Base-by-base conservation (phyloP, 2,113 vertebrate species). In the Megaceryle maxima region DNA sequence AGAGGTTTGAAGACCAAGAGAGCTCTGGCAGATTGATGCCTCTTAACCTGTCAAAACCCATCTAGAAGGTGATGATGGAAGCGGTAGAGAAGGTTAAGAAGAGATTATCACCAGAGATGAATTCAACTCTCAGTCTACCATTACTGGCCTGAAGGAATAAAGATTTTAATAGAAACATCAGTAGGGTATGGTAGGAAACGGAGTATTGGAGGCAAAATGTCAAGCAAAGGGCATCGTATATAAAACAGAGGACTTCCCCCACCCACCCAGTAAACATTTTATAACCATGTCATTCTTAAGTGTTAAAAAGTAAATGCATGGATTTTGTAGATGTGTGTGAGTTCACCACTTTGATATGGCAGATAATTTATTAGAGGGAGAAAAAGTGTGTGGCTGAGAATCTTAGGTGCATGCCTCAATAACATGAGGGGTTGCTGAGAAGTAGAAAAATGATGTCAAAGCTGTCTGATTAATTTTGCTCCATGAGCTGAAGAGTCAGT, bases 31-130 rank as follows among this genome's bases (percentile, higher is more conserved):
- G 41, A 31, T 41, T 82, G 82, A 57, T 92, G 63, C 33, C 48
- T 83, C 81, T 89, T 89, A 84, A 87, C 59, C 77, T 87, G 56
- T 84, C 60, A 89, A 87, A 95, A 82, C 60, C 56, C 33, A 74
- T 25, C 50, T 84, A 55, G 68, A 94, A 91, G 53, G 41, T 0
- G 1, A 33, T 92, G 62, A 62, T 62, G 53, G 59, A 87, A 91
- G 59, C 59, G 69, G 55, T 89, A 84, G 81, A 77, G 68, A 69
- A 87, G 35, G 64, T 91, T 93, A 74, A 87, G 77, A 82, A 87
- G 63, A 81, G 39, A 43, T 81, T 89, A 62, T 82, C 55, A 74
- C 72, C 41, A 56, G 76, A 88, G 37, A 35, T 91, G 28, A 94
- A 29, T 37, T n/a, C 46, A 80, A 48, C 70, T 83, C 68, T 91